phyloP scores from a whole-genome alignment of 2,797 vertebrate genomes.

The Cirrhinus molitorella region DNA sequence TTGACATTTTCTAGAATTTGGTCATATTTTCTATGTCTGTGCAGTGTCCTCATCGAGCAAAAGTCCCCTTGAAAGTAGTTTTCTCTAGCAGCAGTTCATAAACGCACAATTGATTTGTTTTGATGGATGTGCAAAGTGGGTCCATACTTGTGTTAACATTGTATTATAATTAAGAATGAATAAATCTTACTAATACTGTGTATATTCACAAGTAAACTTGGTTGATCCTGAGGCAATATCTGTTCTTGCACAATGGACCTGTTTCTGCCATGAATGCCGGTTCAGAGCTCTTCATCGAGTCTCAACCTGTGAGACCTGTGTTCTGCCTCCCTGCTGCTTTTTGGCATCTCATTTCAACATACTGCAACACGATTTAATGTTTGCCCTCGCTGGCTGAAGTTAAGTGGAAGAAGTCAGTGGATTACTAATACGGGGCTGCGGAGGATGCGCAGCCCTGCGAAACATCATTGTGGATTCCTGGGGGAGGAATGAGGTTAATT shows the following conservation, averaged over 20 bases:
- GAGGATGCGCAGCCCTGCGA: constrained; percentile 24
- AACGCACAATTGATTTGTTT: background rate
- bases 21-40: background rate
- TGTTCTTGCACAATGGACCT: background rate
- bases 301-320: constrained; percentile 25
- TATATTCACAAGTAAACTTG: background rate
- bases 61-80: background rate
- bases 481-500: constrained; percentile 29
- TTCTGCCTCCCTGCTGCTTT: background rate
- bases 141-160: background rate
- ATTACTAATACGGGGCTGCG: constrained; percentile 24
- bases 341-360: constrained; percentile 36
- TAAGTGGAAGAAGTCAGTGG: constrained; percentile 35
- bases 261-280: background rate
- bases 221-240: constrained; percentile 1
- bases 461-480: constrained; percentile 25
- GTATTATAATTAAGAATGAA: background rate
- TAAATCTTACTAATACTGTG: background rate
- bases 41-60: background rate
- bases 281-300: constrained; percentile 26
- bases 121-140: background rate
- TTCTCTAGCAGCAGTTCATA: background rate
- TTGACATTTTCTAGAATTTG: background rate
- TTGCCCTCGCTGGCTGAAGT: constrained; percentile 22
- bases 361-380: constrained; percentile 23